Evolutionary conservation across 2,113 vertebrate species (phyloP), one percentile per base, ranked within the genome.

Genomic region (Phaethon lepturus): DNA sequence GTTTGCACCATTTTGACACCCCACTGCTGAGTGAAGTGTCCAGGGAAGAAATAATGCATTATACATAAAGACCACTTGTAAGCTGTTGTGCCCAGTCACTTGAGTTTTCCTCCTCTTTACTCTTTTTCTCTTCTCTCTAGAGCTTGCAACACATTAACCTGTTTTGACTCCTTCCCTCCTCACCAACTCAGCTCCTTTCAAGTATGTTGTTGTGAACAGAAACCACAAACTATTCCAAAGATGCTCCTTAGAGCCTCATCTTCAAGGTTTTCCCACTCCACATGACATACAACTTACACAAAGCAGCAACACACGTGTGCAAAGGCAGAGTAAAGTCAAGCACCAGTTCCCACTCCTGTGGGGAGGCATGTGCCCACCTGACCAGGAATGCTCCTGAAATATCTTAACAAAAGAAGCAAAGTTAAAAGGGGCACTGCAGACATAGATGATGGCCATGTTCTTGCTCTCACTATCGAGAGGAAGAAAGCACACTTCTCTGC

Each of bases 301-400:
- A 53, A 52, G 53, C 44, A 4, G 2, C 10, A 24, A 25, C 35
- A 45, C 25, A 10, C 1, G 0, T 6, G 15, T 28, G 29, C 0
- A 0, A 42, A 42, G 22, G 55, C 35, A 68, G 55, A 63, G 15
- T 2, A 18, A 89, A 77, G 76, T 7, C 2, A 0, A 86, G 53
- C 59, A 29, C 26, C 3, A 2, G 49, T 13, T 56, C 45, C 35
- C 28, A 19, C 28, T 35, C 38, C 47, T 10, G 10, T 5, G 33
- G 11, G 12, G 22, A 83, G 29, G 16, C 47, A 56, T 3, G 0
- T 20, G 17, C 58, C 9, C 44, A 40, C 67, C 68, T 44, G 11
- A 42, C 53, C n/a, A 22, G 10, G 9, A 23, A 16, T 6, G 23
- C 23, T 63, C 29, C 49, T 40, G 16, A 74, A 56, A 18, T 25